Base-by-base conservation (phyloP, 2,888 invertebrate species). In the Lycophotia porphyrea region DNA sequence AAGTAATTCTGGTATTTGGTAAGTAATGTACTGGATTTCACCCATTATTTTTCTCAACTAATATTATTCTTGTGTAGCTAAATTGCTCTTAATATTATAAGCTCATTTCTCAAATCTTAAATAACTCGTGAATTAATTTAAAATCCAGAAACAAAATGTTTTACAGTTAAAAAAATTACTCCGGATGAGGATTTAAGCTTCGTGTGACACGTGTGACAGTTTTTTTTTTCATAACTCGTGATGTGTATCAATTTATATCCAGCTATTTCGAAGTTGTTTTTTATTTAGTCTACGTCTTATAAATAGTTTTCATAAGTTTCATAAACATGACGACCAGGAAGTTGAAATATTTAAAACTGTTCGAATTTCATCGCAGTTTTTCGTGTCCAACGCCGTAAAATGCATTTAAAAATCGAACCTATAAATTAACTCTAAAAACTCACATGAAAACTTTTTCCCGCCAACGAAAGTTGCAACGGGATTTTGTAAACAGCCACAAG, bases 391-490 rank as follows among this genome's bases (percentile, higher is more conserved):
- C 55, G 36, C 42, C 27, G 21, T 15, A 39, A 68, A 83, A 67
- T 27, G 36, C 21, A 64, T 73, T 75, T 18, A 60, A 65, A 77
- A 74, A 74, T 63, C 13, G 24, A 60, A 78, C 21, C 36, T 44
- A 42, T 7, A 64, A 47, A 69, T 44, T 44, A 81, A 55, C 58
- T 61, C 49, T 61, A 68, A 71, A 78, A 76, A 74, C 61, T 65
- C 47, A 60, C 78, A n/a, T 36, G 47, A 44, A 84, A 92, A 91
- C 80, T 90, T 92, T 91, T 91, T 88, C 88, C 87, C 91, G 91
- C 90, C 86, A 77, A 87, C 58, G 55, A 86, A 90, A 90, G 81
- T 90, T 88, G 76, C 76, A 80, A 67, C 61, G 64, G 80, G 73
- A 84, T 74, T 82, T 82, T 55, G 58, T 47, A 67, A 75, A 78